Conservation (phyloP, 35 echinoderm and acorn worm species). For the Diadema setosum region DNA sequence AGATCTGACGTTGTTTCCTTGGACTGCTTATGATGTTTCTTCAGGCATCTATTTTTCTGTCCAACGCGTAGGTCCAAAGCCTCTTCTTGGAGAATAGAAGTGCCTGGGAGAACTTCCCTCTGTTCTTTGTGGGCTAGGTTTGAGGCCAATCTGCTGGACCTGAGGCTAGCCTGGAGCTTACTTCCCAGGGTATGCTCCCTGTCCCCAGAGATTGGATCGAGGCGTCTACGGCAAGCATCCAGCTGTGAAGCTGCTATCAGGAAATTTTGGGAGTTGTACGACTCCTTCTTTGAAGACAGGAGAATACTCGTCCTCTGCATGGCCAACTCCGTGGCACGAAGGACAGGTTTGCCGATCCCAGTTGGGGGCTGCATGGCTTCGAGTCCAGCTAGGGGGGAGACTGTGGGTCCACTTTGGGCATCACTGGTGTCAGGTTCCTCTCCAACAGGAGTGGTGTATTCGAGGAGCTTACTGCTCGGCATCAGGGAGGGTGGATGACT, state of each 20-base stretch:
- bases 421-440: background rate
- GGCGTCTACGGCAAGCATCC: background rate
- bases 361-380: background rate
- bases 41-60: background rate
- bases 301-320: background rate
- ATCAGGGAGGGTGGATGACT: background rate
- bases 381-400: background rate
- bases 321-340: background rate
- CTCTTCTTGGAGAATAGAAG: constrained; percentile 11
- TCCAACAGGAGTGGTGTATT: background rate
- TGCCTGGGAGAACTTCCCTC: too few species aligned
- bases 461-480: background rate
- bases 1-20: background rate
- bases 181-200: background rate
- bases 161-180: background rate
- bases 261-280: constrained; percentile 23
- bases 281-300: background rate
- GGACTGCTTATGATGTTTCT: background rate
- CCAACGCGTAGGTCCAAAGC: constrained; percentile 38
- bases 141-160: background rate
- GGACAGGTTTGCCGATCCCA: background rate
- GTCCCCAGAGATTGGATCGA: background rate
- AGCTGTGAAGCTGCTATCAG: background rate
- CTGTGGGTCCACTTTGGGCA: background rate
- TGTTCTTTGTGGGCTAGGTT: too few species aligned